These are phyloP conservation scores for Steinernema scapterisci DNA, from an alignment of 2,888 invertebrate species.

Conservation along the genomic window DNA sequence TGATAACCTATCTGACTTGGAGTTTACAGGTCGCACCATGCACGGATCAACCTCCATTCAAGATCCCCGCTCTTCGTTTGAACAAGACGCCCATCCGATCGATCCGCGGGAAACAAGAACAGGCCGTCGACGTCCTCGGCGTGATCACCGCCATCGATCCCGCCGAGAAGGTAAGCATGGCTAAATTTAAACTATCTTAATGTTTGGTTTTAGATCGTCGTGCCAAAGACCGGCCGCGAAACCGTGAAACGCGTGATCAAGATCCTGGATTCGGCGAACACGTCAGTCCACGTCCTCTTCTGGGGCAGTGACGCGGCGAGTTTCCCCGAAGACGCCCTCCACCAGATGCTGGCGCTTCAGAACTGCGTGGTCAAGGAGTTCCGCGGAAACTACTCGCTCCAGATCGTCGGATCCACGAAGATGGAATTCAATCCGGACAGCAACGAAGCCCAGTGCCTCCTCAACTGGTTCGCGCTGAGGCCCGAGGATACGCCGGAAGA, in stretches of 20 bases:
- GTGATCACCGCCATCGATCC: not conserved
- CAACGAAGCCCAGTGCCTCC: not conserved
- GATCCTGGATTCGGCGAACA: not conserved
- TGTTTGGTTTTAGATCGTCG: not conserved
- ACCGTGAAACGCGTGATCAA: not conserved
- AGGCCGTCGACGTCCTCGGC: not conserved
- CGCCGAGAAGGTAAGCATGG: too few relatives aligned
- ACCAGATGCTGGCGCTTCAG: not conserved
- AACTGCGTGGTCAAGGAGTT: not conserved
- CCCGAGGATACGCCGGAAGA: not conserved
- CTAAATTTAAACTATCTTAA: too few relatives aligned
- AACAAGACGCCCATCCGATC: not conserved
- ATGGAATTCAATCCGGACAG: not conserved
- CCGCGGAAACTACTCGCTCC: not conserved
- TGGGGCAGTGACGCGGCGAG: not conserved
- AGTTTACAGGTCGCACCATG: not conserved
- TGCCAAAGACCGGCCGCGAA: slow-evolving; percentile 3
- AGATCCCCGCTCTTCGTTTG: not conserved
- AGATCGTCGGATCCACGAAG: not conserved
- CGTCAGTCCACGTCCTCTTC: not conserved
- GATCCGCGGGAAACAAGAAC: not conserved
- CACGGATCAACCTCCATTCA: not conserved
- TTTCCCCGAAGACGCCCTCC: not conserved
- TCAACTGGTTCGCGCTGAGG: not conserved
- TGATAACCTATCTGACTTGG: not conserved